Evolutionary conservation across 35 echinoderm and acorn worm genomes (phyloP), one percentile per base, ranked within the genome.

Genomic region (Heliocidaris erythrogramma): DNA sequence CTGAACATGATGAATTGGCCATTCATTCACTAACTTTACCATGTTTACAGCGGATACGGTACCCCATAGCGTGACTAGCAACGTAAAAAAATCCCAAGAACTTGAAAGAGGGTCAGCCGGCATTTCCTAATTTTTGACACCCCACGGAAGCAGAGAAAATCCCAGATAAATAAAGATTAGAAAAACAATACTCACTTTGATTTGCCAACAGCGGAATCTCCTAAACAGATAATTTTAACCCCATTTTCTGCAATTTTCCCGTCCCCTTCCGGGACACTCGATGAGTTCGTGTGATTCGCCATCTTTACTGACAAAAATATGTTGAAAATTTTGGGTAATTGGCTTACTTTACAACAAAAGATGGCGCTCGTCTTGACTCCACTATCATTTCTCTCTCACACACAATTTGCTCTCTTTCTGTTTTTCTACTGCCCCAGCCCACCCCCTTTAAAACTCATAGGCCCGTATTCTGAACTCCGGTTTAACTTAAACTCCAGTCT

Each of bases 181-280:
- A 90, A 86, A 4, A 94, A 29, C 32, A 49, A 93, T 48, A 97
- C 96, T 97, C 92, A 97, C 96, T 97, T 97, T 88, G 96, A 97
- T 86, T 97, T 97, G 42, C 96, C 96, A 42, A 97, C 96, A 88
- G 96, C 96, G 32, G 96, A 97, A 97, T 97, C 96, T 59, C 96
- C 96, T 84, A 97, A 91, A 93, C 96, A 97, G 31, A 97, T 97
- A 27, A 97, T 97, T 69, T 97, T 97, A 31, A 97, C 94, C 4
- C 94, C 92, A 59, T 97, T 97, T 95, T 97, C 96, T 32, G 78
- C 94, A 53, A 90, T 93, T 95, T 97, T 97, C 42, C 90, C 96
- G 94, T 95, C 96, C 84, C 88, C 50, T 88, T 95, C 96, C 47
- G 96, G 96, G 71, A 78, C 48, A 35, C 49, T 85, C 56, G 86